Evolutionary conservation across 2,888 invertebrate genomes (phyloP), one percentile per base, ranked within the genome.

Genomic region (Drosophila nr. perissopoda): DNA sequence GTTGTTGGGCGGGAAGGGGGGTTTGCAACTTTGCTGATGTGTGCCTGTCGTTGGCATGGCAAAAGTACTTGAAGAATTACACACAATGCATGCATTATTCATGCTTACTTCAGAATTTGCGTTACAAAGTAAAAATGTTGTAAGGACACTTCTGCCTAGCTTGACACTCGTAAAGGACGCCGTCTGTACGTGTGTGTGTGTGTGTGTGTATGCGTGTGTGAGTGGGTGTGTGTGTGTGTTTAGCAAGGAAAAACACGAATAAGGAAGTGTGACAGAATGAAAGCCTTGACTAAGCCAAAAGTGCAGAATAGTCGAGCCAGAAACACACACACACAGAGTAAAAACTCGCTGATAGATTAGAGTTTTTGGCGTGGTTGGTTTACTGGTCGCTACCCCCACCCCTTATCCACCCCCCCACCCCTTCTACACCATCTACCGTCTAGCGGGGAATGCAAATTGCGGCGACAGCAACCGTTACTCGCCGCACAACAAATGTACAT

Each of bases 31-130:
- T 59, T 63, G 62, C 63, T 72, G 83, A 83, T 84, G 85, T 84
- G 81, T 74, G 84, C 83, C 81, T 84, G 85, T 85, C 85, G 84
- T 71, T 81, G 88, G 83, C 83, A 82, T 73, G 88, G 87, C 82
- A 79, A 85, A 88, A 88, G 88, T 85, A 88, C 84, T 85, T 85
- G 86, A 85, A 83, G 86, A 88, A 85, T 85, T 88, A 88, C 84
- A 88, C 83, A 85, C 84, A 88, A 88, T 88, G 88, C 82, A 85
- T 88, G 84, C 84, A 85, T 85, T 85, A 85, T 85, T 85, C 84
- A 85, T 85, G 88, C 88, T 88, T 88, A 88, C 84, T 85, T 88
- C 88, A 85, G 88, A 85, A 85, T 88, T 85, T 88, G 84, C 88
- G 88, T 88, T 88, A 85, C 84, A 85, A 85, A 85, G 84, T 85